Evolutionary conservation across 2,113 vertebrate species (phyloP).

Genomic region (Ochotona princeps): DNA sequence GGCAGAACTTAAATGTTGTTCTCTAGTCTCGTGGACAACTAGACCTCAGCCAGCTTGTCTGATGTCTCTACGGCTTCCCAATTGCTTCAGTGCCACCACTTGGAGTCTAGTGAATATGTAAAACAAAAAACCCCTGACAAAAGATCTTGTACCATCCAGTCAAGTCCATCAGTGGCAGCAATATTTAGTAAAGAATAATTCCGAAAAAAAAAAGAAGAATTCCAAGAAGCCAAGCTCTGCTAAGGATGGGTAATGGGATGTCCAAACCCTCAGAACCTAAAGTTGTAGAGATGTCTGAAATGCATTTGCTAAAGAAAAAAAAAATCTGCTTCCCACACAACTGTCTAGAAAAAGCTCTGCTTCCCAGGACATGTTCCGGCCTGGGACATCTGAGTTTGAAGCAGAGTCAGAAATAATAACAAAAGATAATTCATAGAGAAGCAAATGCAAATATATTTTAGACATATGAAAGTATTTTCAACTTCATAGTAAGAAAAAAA

Average conservation of each 20-base stretch:
- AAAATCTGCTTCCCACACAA: background rate
- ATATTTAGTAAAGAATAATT: background rate
- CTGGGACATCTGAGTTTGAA: background rate
- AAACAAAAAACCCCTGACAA: background rate
- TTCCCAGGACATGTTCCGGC: background rate
- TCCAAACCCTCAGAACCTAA: background rate
- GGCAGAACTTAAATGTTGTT: background rate
- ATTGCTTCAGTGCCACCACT: background rate
- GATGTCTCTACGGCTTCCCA: background rate
- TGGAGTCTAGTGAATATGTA: background rate
- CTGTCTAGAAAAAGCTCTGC: background rate
- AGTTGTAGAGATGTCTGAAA: background rate
- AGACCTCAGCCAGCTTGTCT: background rate
- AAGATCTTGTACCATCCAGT: background rate
- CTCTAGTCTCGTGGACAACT: background rate
- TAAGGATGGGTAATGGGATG: background rate
- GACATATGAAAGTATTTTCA: background rate
- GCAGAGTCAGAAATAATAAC: background rate
- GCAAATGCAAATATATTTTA: background rate
- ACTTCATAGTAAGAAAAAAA: background rate
- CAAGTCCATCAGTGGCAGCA: background rate
- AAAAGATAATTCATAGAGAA: background rate
- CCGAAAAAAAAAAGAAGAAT: background rate
- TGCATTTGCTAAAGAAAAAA: slow-evolving; percentile 8
- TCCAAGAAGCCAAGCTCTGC: background rate